phyloP scores from a whole-genome alignment of 2,113 vertebrate species.

The Phyllopteryx taeniolatus region DNA sequence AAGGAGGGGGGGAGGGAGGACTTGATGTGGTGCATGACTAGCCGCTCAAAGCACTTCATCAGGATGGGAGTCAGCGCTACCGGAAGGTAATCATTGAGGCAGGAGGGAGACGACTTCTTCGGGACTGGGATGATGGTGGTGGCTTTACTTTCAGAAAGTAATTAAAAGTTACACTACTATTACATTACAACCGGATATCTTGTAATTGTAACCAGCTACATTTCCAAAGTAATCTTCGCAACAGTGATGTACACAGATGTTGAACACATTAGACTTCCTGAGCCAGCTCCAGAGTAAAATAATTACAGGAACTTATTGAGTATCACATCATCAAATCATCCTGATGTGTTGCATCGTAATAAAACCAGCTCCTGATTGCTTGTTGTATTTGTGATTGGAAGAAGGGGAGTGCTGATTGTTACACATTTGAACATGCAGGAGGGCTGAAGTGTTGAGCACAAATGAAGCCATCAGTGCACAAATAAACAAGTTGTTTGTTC shows the following conservation, averaged over 20 bases:
- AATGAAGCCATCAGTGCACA: constrained; percentile 20
- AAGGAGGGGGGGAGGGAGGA: no score
- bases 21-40: no score
- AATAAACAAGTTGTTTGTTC: constrained; percentile 28
- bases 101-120: no score
- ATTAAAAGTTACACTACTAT: no score
- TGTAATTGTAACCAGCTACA: no score
- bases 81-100: no score
- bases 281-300: neutral
- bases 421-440: constrained; percentile 6
- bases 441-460: constrained; percentile 8
- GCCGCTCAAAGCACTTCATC: no score
- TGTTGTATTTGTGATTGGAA: constrained; percentile 24
- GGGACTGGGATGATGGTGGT: no score
- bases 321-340: constrained; percentile 25
- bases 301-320: constrained; percentile 1
- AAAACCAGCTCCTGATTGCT: constrained; percentile 37
- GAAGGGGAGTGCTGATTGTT: constrained; percentile 1
- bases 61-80: no score
- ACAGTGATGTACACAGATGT: neutral
- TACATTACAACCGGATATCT: no score
- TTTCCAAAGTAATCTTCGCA: no score
- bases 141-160: no score
- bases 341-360: constrained; percentile 23
- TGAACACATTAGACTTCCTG: neutral